Base-by-base conservation (phyloP, 2,113 vertebrate species). In the Barnardius zonarius region DNA sequence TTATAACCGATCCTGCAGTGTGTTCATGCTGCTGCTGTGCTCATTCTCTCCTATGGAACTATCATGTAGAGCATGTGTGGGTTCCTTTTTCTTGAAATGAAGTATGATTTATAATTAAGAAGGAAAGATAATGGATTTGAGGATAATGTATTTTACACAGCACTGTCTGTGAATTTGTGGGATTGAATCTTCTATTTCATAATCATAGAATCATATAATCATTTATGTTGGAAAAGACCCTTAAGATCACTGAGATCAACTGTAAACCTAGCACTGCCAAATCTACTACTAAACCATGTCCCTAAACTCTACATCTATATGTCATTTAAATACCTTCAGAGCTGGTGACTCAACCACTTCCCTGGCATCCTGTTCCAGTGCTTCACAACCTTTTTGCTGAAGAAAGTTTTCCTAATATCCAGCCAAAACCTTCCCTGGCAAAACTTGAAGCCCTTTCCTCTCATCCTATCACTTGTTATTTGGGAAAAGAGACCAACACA, bases 401-500 rank as follows among this genome's bases (percentile, higher is more conserved):
- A 67, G 5, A 62, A 10, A 1, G 27, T 67, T 66, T 83, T 62
- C 44, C 10, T 70, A 28, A 72, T 35, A 35, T 33, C 9, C 28
- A 41, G 22, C 31, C 10, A 52, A 81, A 92, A 91, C 6, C 16
- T 78, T 13, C 5, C 5, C 10, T 41, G 5, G 17, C 0, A 2
- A 22, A 79, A 55, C 3, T 6, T 48, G 12, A 86, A 9, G 22
- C 3, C 1, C 6, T 83, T 83, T 83, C 14, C 23, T 57, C 23
- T 67, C 5, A 1, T 48, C 17, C 13, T 49, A 19, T 22, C 5
- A 1, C n/a, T 44, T 64, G 9, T 68, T 68, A 68, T 23, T 11
- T 10, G 17, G 13, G 15, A 92, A 8, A 76, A 82, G 20, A 68
- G 5, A 54, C 3, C 0, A 0, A 25, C 3, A 0, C 3, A 4